These are phyloP conservation scores for Callosobruchus maculatus DNA, from an alignment of 2,888 invertebrate species.

Conservation along the genomic window DNA sequence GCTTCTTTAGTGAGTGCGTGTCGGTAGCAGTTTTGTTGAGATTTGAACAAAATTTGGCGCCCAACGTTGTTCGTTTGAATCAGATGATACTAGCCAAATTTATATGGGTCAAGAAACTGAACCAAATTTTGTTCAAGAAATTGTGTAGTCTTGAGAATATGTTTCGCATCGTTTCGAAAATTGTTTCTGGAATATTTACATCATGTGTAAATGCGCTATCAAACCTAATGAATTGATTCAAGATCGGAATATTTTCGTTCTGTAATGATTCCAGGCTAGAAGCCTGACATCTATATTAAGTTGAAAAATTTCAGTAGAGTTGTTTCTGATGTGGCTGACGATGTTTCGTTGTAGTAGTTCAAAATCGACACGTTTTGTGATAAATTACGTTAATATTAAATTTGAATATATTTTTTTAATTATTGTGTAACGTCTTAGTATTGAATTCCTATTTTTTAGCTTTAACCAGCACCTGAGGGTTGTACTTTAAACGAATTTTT, in stretches of 20 bases:
- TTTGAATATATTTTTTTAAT: not conserved
- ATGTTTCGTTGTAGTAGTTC: not conserved
- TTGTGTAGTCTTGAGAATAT: too few species aligned
- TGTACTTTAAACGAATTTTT: not conserved
- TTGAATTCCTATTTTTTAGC: not conserved
- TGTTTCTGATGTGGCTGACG: not conserved
- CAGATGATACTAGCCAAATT: too few species aligned
- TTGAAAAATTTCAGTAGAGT: not conserved
- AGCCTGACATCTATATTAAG: not conserved
- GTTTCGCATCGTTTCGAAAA: too few species aligned
- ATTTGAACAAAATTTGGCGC: too few species aligned
- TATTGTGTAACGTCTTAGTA: not conserved
- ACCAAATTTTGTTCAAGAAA: too few species aligned
- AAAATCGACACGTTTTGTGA: not conserved
- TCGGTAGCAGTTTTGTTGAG: too few species aligned
- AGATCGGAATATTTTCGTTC: not conserved
- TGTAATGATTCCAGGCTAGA: not conserved
- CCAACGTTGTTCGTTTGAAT: too few species aligned
- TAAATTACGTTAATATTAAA: not conserved
- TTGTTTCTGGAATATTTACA: too few species aligned
- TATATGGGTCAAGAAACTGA: too few species aligned
- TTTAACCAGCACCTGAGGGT: not conserved
- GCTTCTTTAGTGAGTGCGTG: too few species aligned
- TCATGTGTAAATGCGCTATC: too few species aligned
- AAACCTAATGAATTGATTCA: too few species aligned